Percentiles rank a stretch among this genome's conserved stretches.
Evolutionary conservation across 2,113 vertebrate species (phyloP).

Genomic region (Marmota flaviventris): DNA sequence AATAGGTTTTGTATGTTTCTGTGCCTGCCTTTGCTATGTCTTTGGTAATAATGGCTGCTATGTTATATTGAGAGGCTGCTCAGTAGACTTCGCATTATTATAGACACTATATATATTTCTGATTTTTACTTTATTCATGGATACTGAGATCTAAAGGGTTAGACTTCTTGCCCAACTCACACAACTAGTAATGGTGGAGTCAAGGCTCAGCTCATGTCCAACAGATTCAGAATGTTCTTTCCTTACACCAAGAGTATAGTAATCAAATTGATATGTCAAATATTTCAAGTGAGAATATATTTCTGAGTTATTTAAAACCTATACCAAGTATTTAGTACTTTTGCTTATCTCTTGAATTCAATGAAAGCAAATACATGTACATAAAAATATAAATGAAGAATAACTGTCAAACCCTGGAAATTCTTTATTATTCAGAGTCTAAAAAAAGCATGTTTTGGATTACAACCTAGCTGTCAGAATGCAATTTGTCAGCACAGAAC

Average conservation of each 20-base stretch:
- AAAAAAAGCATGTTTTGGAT: constrained; percentile 63
- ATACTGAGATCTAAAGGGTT: background rate
- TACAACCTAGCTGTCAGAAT: constrained; percentile 74
- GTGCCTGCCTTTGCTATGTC: background rate
- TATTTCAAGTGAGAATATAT: constrained; percentile 20
- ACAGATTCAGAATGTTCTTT: background rate
- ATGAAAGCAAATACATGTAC: constrained; percentile 63
- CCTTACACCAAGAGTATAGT: background rate
- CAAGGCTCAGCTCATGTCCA: background rate
- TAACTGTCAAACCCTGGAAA: constrained; percentile 58
- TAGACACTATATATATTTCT: background rate
- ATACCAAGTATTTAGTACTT: constrained; percentile 56
- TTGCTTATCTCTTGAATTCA: constrained; percentile 65
- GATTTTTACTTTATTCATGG: background rate
- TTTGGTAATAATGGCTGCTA: background rate
- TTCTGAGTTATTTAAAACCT: constrained; percentile 69
- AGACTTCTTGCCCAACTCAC: background rate
- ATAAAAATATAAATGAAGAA: constrained; percentile 67
- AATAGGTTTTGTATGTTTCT: background rate
- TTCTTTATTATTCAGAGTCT: constrained; percentile 60
- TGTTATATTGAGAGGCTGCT: background rate
- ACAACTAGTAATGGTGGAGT: too few relatives aligned
- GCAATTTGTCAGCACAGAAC: constrained; percentile 74
- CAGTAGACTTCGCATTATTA: background rate
- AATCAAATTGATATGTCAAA: background rate